Evolutionary conservation across 2,888 invertebrate species (phyloP).

Genomic region (Pandemis heparana): DNA sequence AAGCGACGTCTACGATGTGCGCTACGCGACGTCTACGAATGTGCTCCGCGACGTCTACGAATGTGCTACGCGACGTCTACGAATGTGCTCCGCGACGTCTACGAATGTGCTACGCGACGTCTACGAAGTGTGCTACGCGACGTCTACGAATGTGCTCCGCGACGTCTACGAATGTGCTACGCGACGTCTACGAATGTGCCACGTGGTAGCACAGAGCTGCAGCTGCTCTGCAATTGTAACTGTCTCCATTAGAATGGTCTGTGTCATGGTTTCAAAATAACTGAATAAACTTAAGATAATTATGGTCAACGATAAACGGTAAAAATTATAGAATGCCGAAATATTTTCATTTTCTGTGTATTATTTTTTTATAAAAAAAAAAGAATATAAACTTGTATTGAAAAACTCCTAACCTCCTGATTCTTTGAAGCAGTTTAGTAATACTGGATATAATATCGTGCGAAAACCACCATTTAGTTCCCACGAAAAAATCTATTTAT

Average conservation of each 20-base stretch:
- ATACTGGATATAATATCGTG: too few relatives aligned
- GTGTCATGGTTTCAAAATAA: too few relatives aligned
- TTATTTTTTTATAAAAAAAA: too few relatives aligned
- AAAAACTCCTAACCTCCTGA: too few relatives aligned
- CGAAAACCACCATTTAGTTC: too few relatives aligned
- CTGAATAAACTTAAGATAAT: too few relatives aligned
- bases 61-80: conserved; percentile 17
- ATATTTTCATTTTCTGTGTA: too few relatives aligned
- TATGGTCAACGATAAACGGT: too few relatives aligned
- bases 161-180: conserved; percentile 15
- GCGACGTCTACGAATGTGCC: conserved; percentile 4
- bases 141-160: conserved; percentile 3
- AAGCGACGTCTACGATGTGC: conserved; percentile 8
- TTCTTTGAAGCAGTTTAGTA: too few relatives aligned
- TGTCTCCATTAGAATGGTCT: neutral
- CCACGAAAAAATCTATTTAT: too few relatives aligned
- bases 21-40: conserved; percentile 13
- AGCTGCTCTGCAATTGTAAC: neutral
- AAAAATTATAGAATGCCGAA: too few relatives aligned
- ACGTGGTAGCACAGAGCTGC: conserved; percentile 9
- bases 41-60: conserved; percentile 12
- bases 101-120: conserved; percentile 12
- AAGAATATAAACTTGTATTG: too few relatives aligned
- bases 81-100: conserved; percentile 7
- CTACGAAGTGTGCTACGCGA: conserved; percentile 17